Evolutionary conservation across 2,888 invertebrate genomes (phyloP).

Genomic region (Cheilosia soror): DNA sequence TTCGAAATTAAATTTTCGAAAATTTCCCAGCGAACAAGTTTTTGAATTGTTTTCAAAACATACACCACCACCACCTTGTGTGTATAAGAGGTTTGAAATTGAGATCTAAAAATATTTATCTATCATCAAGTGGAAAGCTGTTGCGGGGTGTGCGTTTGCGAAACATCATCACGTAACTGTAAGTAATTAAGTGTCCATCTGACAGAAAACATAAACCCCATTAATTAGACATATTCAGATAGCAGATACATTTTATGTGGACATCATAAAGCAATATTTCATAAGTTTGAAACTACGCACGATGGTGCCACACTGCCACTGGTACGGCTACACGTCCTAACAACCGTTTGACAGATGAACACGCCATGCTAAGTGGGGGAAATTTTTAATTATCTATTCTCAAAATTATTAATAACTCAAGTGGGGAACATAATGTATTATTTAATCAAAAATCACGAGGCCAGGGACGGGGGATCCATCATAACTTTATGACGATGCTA

Average conservation of each 20-base stretch:
- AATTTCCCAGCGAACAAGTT: constrained; percentile 46
- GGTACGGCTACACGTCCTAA: constrained; percentile 1
- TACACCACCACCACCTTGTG: constrained; percentile 20
- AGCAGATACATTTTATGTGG: constrained; percentile 51
- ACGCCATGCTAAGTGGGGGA: constrained; percentile 2
- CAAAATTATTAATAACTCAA: constrained; percentile 63
- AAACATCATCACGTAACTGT: constrained; percentile 60
- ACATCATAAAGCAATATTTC: constrained; percentile 65
- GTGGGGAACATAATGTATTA: constrained; percentile 37
- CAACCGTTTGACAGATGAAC: constrained; percentile 53
- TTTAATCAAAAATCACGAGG: constrained; percentile 33
- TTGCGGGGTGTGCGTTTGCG: constrained; percentile 23
- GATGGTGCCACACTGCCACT: background rate
- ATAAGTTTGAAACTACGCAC: constrained; percentile 28
- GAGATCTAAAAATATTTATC: constrained; percentile 7
- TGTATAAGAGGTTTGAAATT: background rate
- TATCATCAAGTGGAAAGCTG: background rate
- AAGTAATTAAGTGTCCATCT: constrained; percentile 72
- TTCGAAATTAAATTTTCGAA: constrained; percentile 55
- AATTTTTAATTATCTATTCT: constrained; percentile 50
- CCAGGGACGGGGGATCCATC: constrained; percentile 21
- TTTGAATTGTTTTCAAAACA: constrained; percentile 61
- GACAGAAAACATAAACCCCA: constrained; percentile 71
- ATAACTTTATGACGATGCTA: constrained; percentile 54
- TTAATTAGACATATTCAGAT: constrained; percentile 66